phyloP scores from a whole-genome alignment of 1,140 invertebrate species.

The Drosophila lacteicornis region DNA sequence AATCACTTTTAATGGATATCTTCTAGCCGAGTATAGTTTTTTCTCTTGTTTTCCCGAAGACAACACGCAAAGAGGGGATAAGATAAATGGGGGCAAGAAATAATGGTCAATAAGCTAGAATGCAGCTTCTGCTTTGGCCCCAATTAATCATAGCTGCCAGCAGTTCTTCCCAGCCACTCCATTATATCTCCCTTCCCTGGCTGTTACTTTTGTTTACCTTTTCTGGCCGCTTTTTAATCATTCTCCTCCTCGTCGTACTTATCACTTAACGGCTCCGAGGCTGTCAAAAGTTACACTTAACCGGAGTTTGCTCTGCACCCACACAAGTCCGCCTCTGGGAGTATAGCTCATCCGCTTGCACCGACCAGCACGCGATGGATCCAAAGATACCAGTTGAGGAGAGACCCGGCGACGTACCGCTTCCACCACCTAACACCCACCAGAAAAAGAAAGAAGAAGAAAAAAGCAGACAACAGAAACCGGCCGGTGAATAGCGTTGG shows the following conservation, averaged over 20 bases:
- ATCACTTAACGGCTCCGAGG: conserved; percentile 64
- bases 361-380: conserved; percentile 35
- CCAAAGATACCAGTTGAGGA: conserved; percentile 5
- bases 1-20: neutral
- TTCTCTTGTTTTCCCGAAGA: neutral
- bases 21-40: neutral
- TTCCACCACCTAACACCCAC: conserved; percentile 14
- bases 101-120: conserved; percentile 46
- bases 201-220: conserved; percentile 9
- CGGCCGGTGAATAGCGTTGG: conserved; percentile 64
- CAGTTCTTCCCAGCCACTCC: conserved; percentile 31
- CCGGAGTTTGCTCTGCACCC: conserved; percentile 37
- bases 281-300: conserved; percentile 73
- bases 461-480: conserved; percentile 44
- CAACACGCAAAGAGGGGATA: conserved; percentile 16
- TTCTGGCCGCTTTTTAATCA: conserved; percentile 30
- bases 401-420: conserved; percentile 18
- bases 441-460: neutral
- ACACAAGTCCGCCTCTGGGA: neutral
- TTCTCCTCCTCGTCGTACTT: conserved; percentile 18
- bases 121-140: conserved; percentile 47
- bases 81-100: conserved; percentile 12
- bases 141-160: conserved; percentile 50
- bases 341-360: conserved; percentile 16
- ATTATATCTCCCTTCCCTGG: neutral